These are phyloP conservation scores for Drepana arcuata DNA, from an alignment of 1,140 invertebrate genomes.

Conservation along the genomic window DNA sequence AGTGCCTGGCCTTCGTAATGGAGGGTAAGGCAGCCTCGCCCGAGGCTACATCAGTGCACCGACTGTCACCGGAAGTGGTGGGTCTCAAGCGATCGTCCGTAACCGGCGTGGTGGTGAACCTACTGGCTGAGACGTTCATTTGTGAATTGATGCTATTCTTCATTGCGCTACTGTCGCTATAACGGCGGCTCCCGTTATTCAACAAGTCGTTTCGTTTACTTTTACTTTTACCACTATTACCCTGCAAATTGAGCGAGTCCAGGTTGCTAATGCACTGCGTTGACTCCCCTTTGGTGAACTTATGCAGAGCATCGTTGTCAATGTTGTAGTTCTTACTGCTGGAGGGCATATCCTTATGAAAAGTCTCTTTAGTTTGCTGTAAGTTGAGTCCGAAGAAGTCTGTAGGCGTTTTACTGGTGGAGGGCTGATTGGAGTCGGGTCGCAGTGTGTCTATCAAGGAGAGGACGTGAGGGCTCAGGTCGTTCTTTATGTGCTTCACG, in stretches of 20 bases:
- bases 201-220: constrained; percentile 32
- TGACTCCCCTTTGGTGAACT: constrained; percentile 36
- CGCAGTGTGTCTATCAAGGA: constrained; percentile 5
- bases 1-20: constrained; percentile 38
- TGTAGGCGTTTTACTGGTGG: constrained; percentile 21
- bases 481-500: constrained; percentile 46
- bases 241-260: constrained; percentile 41
- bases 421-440: constrained; percentile 18
- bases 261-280: constrained; percentile 27
- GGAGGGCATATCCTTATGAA: constrained; percentile 54
- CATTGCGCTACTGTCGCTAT: constrained; percentile 54
- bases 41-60: constrained; percentile 12
- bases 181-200: constrained; percentile 49
- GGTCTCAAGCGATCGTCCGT: constrained; percentile 34
- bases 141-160: constrained; percentile 29
- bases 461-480: constrained; percentile 26
- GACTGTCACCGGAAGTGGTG: constrained; percentile 28
- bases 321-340: constrained; percentile 58
- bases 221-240: constrained; percentile 28
- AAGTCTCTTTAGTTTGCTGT: constrained; percentile 48
- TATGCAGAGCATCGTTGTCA: constrained; percentile 35
- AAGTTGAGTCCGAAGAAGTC: constrained; percentile 44
- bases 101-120: constrained; percentile 56
- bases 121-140: constrained; percentile 27
- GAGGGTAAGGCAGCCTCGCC: constrained; percentile 8